phyloP scores from a whole-genome alignment of 1,140 invertebrate genomes.

The Halotydeus destructor region DNA sequence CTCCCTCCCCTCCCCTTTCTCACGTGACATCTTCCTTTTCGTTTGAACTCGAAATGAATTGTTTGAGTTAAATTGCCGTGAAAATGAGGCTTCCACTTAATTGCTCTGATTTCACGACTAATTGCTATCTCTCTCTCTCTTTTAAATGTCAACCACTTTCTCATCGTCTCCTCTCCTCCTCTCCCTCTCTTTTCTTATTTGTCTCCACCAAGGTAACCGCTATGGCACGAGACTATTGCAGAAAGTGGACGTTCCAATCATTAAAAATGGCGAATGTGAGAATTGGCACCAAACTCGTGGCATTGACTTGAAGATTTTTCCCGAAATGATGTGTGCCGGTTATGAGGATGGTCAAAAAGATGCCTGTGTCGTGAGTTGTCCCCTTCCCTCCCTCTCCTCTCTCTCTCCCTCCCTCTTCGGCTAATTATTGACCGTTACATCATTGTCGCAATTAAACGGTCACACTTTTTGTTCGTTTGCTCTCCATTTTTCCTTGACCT shows the following conservation, averaged over 20 bases:
- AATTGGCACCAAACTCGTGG: slow-evolving; percentile 36
- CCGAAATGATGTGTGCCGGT: slow-evolving; percentile 91
- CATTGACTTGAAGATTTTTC: slow-evolving; percentile 79
- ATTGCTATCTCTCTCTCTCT: no score
- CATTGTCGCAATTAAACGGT: not conserved
- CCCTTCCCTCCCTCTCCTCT: no score
- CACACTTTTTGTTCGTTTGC: no score
- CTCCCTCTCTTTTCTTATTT: slow-evolving; percentile 7
- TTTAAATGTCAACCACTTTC: no score
- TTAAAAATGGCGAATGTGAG: slow-evolving; percentile 40
- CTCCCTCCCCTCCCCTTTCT: no score
- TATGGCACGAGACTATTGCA: slow-evolving; percentile 54
- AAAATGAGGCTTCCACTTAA: no score
- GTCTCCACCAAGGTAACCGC: slow-evolving; percentile 27
- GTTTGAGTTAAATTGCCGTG: no score
- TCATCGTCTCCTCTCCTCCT: no score
- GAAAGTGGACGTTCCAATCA: slow-evolving; percentile 34
- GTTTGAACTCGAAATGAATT: no score
- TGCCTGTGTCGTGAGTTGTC: slow-evolving; percentile 19
- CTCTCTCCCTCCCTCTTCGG: not conserved
- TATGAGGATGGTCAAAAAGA: slow-evolving; percentile 73
- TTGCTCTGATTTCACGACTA: no score
- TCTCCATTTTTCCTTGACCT: no score
- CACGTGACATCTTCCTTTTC: no score
- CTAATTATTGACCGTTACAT: not conserved